Conservation (phyloP, 2,113 vertebrate genomes). For the Bos taurus region DNA sequence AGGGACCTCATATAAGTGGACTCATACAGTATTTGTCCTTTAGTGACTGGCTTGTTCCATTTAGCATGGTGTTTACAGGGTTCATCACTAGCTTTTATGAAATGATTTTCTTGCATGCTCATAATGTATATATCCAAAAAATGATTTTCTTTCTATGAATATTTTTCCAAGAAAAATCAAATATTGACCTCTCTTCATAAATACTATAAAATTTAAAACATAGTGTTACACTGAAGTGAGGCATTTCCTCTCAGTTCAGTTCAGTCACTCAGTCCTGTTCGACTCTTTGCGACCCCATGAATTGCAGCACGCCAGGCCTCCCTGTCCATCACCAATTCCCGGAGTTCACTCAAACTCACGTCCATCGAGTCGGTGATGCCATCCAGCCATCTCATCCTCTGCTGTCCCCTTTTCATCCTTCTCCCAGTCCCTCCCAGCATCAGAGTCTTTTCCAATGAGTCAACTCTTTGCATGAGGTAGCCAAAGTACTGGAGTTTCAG, state of each 20-base stretch:
- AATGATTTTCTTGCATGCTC: background rate
- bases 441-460: too few relatives aligned
- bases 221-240: background rate
- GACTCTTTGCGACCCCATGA: too few relatives aligned
- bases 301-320: too few relatives aligned
- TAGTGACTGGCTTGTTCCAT: background rate
- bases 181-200: background rate
- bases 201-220: background rate
- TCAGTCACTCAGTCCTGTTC: too few relatives aligned
- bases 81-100: background rate
- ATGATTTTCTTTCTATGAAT: background rate
- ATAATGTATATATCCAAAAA: background rate
- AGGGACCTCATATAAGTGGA: background rate
- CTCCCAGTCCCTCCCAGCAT: too few relatives aligned
- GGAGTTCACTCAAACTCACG: too few relatives aligned
- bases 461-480: too few relatives aligned
- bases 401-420: too few relatives aligned
- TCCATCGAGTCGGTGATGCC: too few relatives aligned
- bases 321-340: too few relatives aligned
- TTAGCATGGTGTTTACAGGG: background rate
- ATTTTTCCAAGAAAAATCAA: constrained; percentile 6
- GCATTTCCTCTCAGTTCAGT: background rate
- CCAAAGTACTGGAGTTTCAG: too few relatives aligned
- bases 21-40: background rate
- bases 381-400: too few relatives aligned